These are phyloP conservation scores for Gymnocypris eckloni DNA, from an alignment of 2,797 vertebrate species.

Conservation along the genomic window DNA sequence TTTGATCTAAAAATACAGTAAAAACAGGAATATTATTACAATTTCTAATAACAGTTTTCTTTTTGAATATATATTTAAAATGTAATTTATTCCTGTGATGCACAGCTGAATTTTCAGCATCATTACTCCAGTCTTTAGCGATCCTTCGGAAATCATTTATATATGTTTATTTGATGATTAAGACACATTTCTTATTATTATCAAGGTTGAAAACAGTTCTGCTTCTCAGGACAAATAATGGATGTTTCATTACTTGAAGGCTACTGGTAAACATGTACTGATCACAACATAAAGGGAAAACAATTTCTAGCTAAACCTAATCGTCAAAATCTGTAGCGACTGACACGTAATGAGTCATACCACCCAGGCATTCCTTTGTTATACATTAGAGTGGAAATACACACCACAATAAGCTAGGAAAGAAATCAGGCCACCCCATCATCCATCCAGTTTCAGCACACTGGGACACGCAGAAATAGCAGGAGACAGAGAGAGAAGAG, in stretches of 20 bases:
- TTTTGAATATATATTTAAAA: no score
- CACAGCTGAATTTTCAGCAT: neutral
- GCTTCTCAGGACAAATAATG: no score
- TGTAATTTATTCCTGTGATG: neutral
- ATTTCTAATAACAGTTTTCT: no score
- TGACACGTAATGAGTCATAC: neutral
- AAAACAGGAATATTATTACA: neutral
- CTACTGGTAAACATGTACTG: no score
- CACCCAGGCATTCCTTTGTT: constrained; percentile 53
- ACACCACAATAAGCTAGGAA: constrained; percentile 53
- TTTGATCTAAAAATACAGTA: neutral
- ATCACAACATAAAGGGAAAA: neutral
- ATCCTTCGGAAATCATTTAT: neutral
- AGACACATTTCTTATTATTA: neutral
- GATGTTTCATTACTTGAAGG: no score
- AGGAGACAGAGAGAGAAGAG: constrained; percentile 23
- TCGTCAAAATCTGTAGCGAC: neutral
- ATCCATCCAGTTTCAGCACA: constrained; percentile 54
- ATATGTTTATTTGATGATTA: neutral
- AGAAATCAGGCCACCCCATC: constrained; percentile 62
- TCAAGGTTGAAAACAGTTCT: neutral
- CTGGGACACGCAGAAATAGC: constrained; percentile 52
- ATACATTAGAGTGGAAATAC: constrained; percentile 63
- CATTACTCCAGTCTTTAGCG: neutral
- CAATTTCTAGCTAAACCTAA: neutral